Evolutionary conservation across 2,113 vertebrate species (phyloP).

Genomic region (Eleginops maclovinus): DNA sequence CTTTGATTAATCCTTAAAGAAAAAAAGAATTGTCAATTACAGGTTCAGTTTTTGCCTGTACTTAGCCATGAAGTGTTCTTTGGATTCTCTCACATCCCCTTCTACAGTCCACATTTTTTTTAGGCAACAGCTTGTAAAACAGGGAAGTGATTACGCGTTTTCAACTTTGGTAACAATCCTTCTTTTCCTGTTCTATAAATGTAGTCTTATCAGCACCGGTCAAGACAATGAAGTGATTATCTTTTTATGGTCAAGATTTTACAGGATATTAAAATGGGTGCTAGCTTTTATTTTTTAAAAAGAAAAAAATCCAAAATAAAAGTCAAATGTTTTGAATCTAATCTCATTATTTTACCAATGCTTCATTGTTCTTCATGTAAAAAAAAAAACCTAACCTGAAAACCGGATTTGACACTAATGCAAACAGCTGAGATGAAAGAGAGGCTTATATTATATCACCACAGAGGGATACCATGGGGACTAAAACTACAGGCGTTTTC

Average conservation of each 20-base stretch:
- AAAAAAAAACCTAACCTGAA: neutral
- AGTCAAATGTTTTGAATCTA: neutral
- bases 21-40: neutral
- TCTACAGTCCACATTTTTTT: slow-evolving; percentile 10
- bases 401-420: neutral
- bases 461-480: neutral
- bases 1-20: neutral
- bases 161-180: slow-evolving; percentile 2
- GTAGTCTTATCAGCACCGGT: neutral
- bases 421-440: neutral
- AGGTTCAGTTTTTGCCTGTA: neutral
- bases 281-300: too few species aligned
- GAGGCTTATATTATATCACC: neutral
- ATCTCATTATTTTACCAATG: neutral
- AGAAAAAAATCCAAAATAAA: too few species aligned
- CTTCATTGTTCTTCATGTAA: slow-evolving; percentile 12
- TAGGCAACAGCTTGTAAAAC: slow-evolving; percentile 12
- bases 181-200: slow-evolving; percentile 4
- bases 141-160: slow-evolving; percentile 50
- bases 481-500: too few species aligned
- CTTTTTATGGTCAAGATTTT: neutral
- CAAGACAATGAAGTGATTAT: slow-evolving; percentile 22
- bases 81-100: neutral
- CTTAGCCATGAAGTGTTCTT: neutral
- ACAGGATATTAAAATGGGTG: neutral